Percentiles rank a stretch among this genome's conserved stretches.
Evolutionary conservation across 2,888 invertebrate genomes (phyloP).

Genomic region (Lasioglossum lativentre): DNA sequence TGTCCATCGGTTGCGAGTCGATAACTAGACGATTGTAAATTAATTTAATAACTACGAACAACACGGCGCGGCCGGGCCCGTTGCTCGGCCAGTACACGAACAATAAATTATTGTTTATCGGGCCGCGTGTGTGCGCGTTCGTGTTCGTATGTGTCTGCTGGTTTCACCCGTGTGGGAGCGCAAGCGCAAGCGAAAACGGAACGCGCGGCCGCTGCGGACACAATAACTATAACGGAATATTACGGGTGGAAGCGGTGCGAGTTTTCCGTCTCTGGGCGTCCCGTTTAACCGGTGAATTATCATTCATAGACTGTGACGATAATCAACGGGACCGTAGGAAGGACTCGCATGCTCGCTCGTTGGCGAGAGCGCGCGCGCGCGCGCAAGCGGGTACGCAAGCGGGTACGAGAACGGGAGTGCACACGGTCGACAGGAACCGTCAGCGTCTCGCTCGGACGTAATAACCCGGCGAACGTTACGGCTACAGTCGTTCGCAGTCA

Average conservation of each 20-base stretch:
- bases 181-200: neutral
- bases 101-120: slow-evolving; percentile 65
- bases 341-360: neutral
- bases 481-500: slow-evolving; percentile 36
- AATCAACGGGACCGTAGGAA: slow-evolving; percentile 54
- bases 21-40: slow-evolving; percentile 62
- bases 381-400: neutral
- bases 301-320: slow-evolving; percentile 55
- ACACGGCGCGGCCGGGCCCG: slow-evolving; percentile 5
- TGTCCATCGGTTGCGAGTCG: slow-evolving; percentile 40
- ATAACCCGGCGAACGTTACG: slow-evolving; percentile 50
- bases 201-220: neutral
- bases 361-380: neutral
- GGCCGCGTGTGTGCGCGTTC: neutral
- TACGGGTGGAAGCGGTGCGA: slow-evolving; percentile 23
- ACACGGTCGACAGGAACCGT: slow-evolving; percentile 18
- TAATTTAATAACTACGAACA: slow-evolving; percentile 64
- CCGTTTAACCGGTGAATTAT: slow-evolving; percentile 58
- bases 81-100: slow-evolving; percentile 9
- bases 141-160: neutral
- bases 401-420: neutral
- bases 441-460: slow-evolving; percentile 43
- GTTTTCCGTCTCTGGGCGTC: slow-evolving; percentile 30
- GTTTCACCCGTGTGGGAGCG: neutral
- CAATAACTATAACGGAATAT: slow-evolving; percentile 50